Base-by-base conservation (phyloP, 2,797 vertebrate species). In the Thaleichthys pacificus region DNA sequence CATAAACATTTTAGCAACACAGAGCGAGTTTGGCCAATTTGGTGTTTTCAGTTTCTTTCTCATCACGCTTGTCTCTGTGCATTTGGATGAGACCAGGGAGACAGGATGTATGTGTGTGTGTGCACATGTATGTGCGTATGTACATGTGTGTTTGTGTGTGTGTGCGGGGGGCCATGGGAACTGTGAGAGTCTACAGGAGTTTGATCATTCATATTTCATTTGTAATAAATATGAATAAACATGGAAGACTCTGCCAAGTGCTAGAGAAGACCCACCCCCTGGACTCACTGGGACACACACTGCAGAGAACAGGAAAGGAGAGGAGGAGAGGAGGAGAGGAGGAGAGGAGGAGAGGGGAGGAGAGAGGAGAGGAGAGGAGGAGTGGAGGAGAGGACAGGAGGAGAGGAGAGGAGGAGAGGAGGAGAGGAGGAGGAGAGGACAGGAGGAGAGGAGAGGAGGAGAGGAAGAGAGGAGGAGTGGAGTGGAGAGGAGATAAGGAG, bases 141-240 rank as follows among this genome's bases (percentile, higher is more conserved):
- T 57, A 35, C 67, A 26, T 67, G 35, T 51, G 61, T 19, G 30
- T 30, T 19, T 30, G 32, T 28, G 63, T 21, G 24, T 49, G 35
- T 28, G 70, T 26, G 56, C 28, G 57, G 6, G 8, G 75, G 61
- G 74, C 65, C 71, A 74, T 65, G 66, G 77, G 75, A 77, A 66
- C 38, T 72, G 22, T 68, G 75, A 78, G 79, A 68, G 69, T 85
- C 80, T 19, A 8, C 32, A 1, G 61, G 68, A 75, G 71, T 75
- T 76, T 66, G 60, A 75, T 85, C 85, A 89, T 88, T 80, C 74
- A 91, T 89, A 84, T 84, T 88, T 84, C 14, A 89, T 81, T 69
- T 22, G 66, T 66, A 80, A 85, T 85, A 83, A 86, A 88, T 82
- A 87, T 82, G 77, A 84, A 89, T 84, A 87, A 85, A 86, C 74